phyloP scores from a whole-genome alignment of 30 jellyfish, hydroid and myxozoan genomes.

The Hydractinia symbiolongicarpus region DNA sequence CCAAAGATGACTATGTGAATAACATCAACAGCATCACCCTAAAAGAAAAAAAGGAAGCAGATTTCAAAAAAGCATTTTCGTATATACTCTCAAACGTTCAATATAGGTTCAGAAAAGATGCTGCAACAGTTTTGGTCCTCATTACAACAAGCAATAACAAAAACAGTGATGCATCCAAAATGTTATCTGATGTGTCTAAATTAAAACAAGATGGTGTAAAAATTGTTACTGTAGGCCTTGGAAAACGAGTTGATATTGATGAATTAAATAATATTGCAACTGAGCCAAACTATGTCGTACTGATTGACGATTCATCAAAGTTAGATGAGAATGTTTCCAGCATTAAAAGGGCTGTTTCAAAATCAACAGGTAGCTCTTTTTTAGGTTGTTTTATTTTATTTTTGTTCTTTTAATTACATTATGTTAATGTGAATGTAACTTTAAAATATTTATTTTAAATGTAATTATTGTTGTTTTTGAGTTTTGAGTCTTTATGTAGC shows the following conservation, averaged over 20 bases:
- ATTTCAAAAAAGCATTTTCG: slow-evolving; percentile 8
- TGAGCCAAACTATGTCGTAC: slow-evolving; percentile 1
- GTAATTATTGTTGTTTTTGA: not conserved
- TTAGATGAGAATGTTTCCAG: slow-evolving; percentile 14
- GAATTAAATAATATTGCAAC: slow-evolving; percentile 39
- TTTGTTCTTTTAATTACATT: not conserved
- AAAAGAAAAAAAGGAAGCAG: not conserved
- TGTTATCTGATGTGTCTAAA: not conserved
- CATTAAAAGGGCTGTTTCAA: slow-evolving; percentile 41
- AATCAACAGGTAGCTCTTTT: slow-evolving; percentile 33
- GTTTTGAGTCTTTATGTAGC: not conserved
- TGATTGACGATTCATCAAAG: slow-evolving; percentile 25
- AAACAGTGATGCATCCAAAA: slow-evolving; percentile 4
- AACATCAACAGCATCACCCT: not conserved
- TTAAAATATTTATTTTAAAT: not conserved
- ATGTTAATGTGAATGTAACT: not conserved
- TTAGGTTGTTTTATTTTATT: not conserved
- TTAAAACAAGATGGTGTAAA: slow-evolving; percentile 32
- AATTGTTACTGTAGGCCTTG: slow-evolving; percentile 46
- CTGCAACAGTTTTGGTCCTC: slow-evolving; percentile 36
- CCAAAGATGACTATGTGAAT: not conserved
- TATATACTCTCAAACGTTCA: not conserved
- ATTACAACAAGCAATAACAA: slow-evolving; percentile 43
- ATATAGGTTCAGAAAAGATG: slow-evolving; percentile 24
- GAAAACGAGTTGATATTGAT: slow-evolving; percentile 25